These are phyloP conservation scores for Phoenicopterus ruber DNA, from an alignment of 2,113 vertebrate species.

Conservation along the genomic window DNA sequence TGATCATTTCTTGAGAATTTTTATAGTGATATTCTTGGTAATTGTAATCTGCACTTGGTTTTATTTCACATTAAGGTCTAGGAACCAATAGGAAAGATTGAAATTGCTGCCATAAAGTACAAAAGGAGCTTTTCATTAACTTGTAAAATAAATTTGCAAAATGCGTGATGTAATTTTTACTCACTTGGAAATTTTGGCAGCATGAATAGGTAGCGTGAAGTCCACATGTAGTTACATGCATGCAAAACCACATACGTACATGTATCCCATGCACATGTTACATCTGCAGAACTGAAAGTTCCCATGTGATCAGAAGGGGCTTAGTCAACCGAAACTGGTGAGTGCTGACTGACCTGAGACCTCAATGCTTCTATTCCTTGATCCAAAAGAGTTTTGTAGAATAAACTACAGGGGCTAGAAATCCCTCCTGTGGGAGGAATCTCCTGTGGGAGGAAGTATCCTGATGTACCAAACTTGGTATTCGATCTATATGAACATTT, in stretches of 20 bases:
- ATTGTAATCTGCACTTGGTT: not conserved
- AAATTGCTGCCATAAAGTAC: not conserved
- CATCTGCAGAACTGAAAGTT: not conserved
- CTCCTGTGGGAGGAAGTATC: not conserved
- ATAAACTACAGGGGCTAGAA: not conserved
- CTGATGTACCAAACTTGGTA: not conserved
- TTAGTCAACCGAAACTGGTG: not conserved
- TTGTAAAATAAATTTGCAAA: not conserved
- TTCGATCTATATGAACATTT: not conserved
- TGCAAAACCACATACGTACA: not conserved
- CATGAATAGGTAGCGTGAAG: not conserved
- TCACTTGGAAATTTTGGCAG: not conserved
- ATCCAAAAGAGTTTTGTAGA: not conserved
- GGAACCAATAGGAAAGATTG: not conserved
- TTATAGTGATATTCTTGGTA: not conserved
- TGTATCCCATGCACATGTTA: fast-evolving
- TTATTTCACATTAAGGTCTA: slow-evolving; percentile 1
- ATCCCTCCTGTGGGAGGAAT: not conserved
- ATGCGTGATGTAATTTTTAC: not conserved
- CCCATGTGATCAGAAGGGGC: not conserved
- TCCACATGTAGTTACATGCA: not conserved
- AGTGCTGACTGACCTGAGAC: not conserved
- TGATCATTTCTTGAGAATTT: not conserved
- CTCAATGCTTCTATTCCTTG: not conserved
- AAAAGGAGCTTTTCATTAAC: not conserved